Evolutionary conservation across 2,797 vertebrate species (phyloP).

Genomic region (Centroberyx gerrardi): DNA sequence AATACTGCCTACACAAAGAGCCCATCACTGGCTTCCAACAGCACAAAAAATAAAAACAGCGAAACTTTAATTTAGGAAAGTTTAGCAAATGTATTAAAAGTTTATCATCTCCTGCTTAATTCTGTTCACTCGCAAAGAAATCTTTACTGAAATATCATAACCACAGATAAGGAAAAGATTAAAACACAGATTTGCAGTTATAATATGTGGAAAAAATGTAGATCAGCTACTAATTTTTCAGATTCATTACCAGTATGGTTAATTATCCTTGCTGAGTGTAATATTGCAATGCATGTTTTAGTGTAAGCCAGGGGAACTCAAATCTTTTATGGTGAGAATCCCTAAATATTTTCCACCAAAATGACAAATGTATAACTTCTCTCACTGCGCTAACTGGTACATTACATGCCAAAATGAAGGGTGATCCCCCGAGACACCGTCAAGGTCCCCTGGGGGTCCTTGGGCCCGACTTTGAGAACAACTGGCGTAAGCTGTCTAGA

Average conservation of each 20-base stretch:
- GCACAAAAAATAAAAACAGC: constrained; percentile 30
- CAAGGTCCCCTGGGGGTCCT: constrained; percentile 37
- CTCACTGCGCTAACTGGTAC: background rate
- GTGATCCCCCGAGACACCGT: constrained; percentile 20
- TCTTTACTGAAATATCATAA: constrained; percentile 5
- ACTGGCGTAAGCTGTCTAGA: constrained; percentile 67
- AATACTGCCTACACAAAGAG: constrained; percentile 19
- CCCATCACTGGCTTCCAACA: constrained; percentile 33
- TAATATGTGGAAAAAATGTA: constrained; percentile 29
- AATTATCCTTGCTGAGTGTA: background rate
- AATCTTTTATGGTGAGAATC: background rate
- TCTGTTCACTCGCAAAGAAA: constrained; percentile 32
- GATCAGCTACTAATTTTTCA: constrained; percentile 1
- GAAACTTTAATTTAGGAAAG: constrained; percentile 50
- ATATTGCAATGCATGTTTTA: background rate
- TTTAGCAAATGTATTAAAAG: constrained; percentile 29
- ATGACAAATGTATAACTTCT: background rate
- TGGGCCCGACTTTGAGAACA: constrained; percentile 46
- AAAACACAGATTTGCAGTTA: constrained; percentile 19
- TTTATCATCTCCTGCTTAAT: constrained; percentile 31
- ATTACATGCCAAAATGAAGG: constrained; percentile 28
- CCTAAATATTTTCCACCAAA: background rate
- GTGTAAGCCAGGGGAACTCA: background rate
- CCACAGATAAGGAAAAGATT: constrained; percentile 14
- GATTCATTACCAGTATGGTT: too few relatives aligned